Base-by-base conservation (phyloP, 2,113 vertebrate species). In the Tringa solitaria region DNA sequence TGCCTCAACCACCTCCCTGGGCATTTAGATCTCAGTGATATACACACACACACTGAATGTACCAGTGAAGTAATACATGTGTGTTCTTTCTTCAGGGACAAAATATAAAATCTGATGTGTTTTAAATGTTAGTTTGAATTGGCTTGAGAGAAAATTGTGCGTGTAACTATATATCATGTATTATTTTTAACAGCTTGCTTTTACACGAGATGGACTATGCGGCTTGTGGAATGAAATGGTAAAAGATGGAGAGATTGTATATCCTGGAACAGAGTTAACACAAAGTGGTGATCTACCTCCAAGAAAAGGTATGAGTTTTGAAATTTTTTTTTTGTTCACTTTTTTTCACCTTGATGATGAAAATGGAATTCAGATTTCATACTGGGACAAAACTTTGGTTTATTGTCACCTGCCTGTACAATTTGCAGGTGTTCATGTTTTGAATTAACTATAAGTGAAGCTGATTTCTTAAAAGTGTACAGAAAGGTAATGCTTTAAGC, bases 181-280 rank as follows among this genome's bases (percentile, higher is more conserved):
- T 91, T 96, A 4, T 90, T 64, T 94, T 96, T 97, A 81, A 70
- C 97, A 99, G 99, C 99, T 99, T 8, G 99, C 99, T 11, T 99
- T 99, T 97, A 99, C 99, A 59, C 97, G 98, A 78, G 99, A 99
- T 98, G 99, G 99, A 45, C 98, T 99, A 22, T 99, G 99, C 91
- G 99, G 99, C 95, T 98, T 99, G 96, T 99, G 99, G 99, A 99
- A 99, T 90, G 99, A 99, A 97, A 99, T 99, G 99, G 99, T 99
- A 33, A 99, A 99, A 98, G 99, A 99, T 98, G 99, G 99, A 45
- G 99, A 99, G 97, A 99, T 99, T 85, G 95, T 99, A 14, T 99
- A 99, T 90, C 98, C 97, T 28, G 98, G 99, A 87, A 98, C 99
- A 84, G 99, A 99, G 72, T 97, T 98, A 12, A 95, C 98, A 84